phyloP scores from a whole-genome alignment of 35 echinoderm and acorn worm species.

The Hemicentrotus pulcherrimus region DNA sequence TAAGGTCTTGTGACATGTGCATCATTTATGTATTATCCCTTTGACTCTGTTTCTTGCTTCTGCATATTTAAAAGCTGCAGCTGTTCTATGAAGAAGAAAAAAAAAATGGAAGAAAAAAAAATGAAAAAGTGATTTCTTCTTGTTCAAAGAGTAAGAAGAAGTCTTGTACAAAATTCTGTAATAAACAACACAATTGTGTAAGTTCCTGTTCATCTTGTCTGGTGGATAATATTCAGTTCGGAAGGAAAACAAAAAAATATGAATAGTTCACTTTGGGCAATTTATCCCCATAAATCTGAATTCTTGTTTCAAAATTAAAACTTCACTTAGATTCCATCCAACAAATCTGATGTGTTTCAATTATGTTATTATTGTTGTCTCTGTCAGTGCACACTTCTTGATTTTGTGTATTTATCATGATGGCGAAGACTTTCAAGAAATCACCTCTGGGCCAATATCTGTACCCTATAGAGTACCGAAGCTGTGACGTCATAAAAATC shows the following conservation, averaged over 20 bases:
- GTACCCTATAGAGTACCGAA: too few relatives aligned
- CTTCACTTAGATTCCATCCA: conserved; percentile 46
- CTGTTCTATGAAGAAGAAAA: background rate
- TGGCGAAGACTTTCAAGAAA: too few relatives aligned
- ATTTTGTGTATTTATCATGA: too few relatives aligned
- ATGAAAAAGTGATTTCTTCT: background rate
- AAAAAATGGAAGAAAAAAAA: background rate
- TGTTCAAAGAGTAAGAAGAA: background rate
- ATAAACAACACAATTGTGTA: conserved; percentile 21
- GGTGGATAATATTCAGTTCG: background rate
- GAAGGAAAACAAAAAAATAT: background rate
- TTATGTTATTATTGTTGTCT: background rate
- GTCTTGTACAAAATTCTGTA: conserved; percentile 23
- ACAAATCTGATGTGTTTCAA: background rate
- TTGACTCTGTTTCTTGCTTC: background rate
- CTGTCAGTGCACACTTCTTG: background rate
- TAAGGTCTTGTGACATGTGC: background rate
- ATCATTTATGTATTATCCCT: background rate
- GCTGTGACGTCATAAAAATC: too few relatives aligned
- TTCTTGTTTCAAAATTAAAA: conserved; percentile 41
- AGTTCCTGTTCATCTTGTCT: background rate
- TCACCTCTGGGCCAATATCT: too few relatives aligned
- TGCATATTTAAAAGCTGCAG: conserved; percentile 5
- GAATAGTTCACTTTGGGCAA: conserved; percentile 5
- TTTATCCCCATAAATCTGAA: background rate